Percentiles rank a stretch among this genome's conserved stretches.
These are phyloP conservation scores for Syrphus vitripennis DNA, from an alignment of 2,888 invertebrate species.

Conservation along the genomic window DNA sequence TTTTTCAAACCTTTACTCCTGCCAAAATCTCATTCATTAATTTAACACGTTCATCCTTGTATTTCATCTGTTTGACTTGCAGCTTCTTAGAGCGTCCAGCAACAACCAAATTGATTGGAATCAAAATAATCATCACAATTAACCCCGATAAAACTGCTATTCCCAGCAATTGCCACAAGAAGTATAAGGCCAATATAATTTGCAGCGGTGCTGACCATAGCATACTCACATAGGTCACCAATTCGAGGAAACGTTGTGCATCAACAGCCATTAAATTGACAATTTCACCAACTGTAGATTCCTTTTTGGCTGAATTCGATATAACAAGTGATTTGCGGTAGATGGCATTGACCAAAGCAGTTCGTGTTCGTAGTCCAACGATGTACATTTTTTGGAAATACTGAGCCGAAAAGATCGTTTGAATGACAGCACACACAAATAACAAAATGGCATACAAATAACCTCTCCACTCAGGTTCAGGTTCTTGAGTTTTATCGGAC, in stretches of 20 bases:
- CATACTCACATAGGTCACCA: constrained; percentile 92
- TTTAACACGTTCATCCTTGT: constrained; percentile 95
- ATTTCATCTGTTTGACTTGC: constrained; percentile 94
- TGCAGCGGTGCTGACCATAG: constrained; percentile 96
- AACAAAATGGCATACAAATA: constrained; percentile 90
- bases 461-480: constrained; percentile 91
- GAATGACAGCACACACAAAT: constrained; percentile 88
- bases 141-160: constrained; percentile 93
- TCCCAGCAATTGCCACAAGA: constrained; percentile 91
- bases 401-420: constrained; percentile 93
- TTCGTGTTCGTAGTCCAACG: constrained; percentile 94
- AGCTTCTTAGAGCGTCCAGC: constrained; percentile 90
- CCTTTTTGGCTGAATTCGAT: constrained; percentile 90
- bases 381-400: constrained; percentile 96
- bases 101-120: constrained; percentile 93
- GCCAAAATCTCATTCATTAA: constrained; percentile 96
- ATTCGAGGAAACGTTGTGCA: constrained; percentile 92
- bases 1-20: constrained; percentile 89
- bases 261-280: constrained; percentile 96
- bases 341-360: constrained; percentile 92
- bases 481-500: constrained; percentile 74
- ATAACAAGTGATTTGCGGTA: constrained; percentile 92
- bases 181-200: constrained; percentile 91
- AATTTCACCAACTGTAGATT: constrained; percentile 94
- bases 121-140: constrained; percentile 95